Evolutionary conservation across 2,888 invertebrate genomes (phyloP).

Genomic region (Aphidoletes aphidimyza): DNA sequence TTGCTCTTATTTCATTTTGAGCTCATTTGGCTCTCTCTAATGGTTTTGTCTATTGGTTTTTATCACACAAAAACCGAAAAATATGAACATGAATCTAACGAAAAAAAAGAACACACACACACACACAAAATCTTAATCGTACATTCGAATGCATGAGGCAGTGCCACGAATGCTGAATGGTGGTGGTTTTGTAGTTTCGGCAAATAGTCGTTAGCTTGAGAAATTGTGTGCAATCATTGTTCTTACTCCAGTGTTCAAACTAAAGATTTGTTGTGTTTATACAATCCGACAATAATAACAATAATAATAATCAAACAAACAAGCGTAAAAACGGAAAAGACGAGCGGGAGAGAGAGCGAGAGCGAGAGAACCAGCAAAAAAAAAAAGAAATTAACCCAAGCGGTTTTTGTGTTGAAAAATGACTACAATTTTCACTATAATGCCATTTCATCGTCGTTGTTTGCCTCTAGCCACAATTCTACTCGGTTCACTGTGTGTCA

Average conservation of each 20-base stretch:
- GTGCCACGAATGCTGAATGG: too few relatives aligned
- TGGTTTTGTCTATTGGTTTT: conserved; percentile 8
- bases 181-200: too few relatives aligned
- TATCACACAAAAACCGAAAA: background rate
- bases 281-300: background rate
- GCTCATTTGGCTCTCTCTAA: background rate
- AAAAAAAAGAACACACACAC: background rate
- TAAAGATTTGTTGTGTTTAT: background rate
- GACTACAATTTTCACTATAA: conserved; percentile 15
- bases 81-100: background rate
- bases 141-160: conserved; percentile 9
- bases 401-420: conserved; percentile 25
- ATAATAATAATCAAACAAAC: conserved; percentile 14
- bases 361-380: too few relatives aligned
- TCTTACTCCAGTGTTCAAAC: background rate
- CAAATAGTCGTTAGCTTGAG: too few relatives aligned
- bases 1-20: background rate
- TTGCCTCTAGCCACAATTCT: background rate
- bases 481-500: background rate
- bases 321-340: conserved; percentile 4
- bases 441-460: background rate
- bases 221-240: too few relatives aligned
- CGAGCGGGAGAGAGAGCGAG: too few relatives aligned
- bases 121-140: background rate
- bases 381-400: conserved; percentile 17